Percentiles rank a stretch among this genome's conserved stretches.
These are phyloP conservation scores for Syrista parreyssii DNA, from an alignment of 2,888 invertebrate genomes.

Conservation along the genomic window DNA sequence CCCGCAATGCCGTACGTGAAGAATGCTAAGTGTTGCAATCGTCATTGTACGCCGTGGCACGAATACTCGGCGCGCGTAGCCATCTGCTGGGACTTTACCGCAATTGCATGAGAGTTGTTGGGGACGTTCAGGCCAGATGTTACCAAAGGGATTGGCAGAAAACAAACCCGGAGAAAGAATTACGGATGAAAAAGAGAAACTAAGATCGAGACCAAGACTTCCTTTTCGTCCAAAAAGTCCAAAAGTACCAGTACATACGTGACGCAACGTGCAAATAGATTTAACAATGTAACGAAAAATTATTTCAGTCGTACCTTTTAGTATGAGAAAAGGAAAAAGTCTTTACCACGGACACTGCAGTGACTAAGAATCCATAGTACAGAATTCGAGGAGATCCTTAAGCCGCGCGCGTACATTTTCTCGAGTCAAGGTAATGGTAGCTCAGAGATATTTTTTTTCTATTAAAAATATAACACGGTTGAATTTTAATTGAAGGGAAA, in stretches of 20 bases:
- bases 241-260: background rate
- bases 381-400: background rate
- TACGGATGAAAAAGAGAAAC: background rate
- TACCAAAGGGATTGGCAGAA: constrained; percentile 1
- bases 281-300: no score
- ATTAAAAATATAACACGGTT: background rate
- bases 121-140: constrained; percentile 29
- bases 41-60: constrained; percentile 38
- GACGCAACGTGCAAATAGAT: no score
- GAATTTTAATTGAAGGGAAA: background rate
- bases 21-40: constrained; percentile 48
- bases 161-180: background rate
- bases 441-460: background rate
- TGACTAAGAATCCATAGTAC: no score
- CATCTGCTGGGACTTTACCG: constrained; percentile 42
- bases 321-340: no score
- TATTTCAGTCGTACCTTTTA: no score
- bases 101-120: constrained; percentile 32
- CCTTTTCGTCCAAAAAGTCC: no score
- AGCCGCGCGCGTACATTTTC: background rate
- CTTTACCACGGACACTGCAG: no score
- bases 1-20: constrained; percentile 35
- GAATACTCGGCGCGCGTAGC: constrained; percentile 23
- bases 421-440: background rate
- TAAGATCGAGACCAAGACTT: background rate